Evolutionary conservation across 2,888 invertebrate species (phyloP).

Genomic region (Caenorhabditis macrosperma): DNA sequence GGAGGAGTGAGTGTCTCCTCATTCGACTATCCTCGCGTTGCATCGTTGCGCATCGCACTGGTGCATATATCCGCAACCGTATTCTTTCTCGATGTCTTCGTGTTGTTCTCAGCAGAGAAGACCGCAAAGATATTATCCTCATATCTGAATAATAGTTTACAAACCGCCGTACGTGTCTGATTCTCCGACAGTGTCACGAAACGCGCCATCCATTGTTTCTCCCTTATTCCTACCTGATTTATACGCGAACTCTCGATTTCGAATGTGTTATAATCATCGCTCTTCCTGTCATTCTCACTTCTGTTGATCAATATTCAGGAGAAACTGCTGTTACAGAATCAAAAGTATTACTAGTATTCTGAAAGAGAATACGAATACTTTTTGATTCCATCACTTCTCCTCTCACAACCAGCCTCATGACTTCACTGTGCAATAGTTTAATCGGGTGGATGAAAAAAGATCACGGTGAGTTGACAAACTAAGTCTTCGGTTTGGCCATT

Average conservation of each 20-base stretch:
- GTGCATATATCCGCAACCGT: slow-evolving; percentile 58
- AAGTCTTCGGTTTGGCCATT: not conserved
- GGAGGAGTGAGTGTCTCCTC: slow-evolving; percentile 38
- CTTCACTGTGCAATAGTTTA: slow-evolving; percentile 53
- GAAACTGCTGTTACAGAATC: slow-evolving; percentile 2
- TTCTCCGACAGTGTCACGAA: not conserved
- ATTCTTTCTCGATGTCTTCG: slow-evolving; percentile 12
- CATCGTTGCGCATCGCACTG: slow-evolving; percentile 43
- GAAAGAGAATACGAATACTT: slow-evolving; percentile 46
- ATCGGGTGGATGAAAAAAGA: slow-evolving; percentile 56
- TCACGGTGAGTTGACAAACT: slow-evolving; percentile 22
- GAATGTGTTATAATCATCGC: slow-evolving; percentile 36
- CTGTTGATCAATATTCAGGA: slow-evolving; percentile 23
- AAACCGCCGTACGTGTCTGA: slow-evolving; percentile 46
- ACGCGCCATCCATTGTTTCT: slow-evolving; percentile 2
- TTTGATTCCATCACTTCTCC: slow-evolving; percentile 29
- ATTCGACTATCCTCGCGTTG: slow-evolving; percentile 21
- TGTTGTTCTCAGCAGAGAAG: slow-evolving; percentile 20
- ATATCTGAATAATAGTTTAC: slow-evolving; percentile 56
- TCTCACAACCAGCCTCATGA: slow-evolving; percentile 15
- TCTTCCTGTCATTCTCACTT: slow-evolving; percentile 7
- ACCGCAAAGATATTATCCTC: slow-evolving; percentile 53
- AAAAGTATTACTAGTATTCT: slow-evolving; percentile 51
- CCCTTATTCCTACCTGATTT: slow-evolving; percentile 29
- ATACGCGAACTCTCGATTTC: slow-evolving; percentile 48